Evolutionary conservation across 2,113 vertebrate genomes (phyloP).

Genomic region (Heterotilapia buettikoferi): DNA sequence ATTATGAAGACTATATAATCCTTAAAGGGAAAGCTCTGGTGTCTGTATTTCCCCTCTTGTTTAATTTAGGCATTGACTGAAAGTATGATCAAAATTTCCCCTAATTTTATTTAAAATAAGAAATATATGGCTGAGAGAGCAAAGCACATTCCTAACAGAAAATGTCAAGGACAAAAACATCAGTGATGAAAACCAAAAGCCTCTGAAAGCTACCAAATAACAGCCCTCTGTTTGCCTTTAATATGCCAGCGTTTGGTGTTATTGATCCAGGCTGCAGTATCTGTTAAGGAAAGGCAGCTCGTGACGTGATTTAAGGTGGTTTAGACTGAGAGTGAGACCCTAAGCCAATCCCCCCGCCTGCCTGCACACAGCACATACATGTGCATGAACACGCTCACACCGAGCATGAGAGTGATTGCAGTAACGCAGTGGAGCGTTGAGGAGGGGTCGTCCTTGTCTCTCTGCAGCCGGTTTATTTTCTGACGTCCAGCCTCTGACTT

Average conservation of each 20-base stretch:
- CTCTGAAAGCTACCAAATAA: background rate
- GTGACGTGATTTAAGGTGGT: background rate
- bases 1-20: background rate
- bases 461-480: background rate
- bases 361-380: background rate
- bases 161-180: background rate
- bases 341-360: background rate
- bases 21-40: background rate
- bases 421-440: background rate
- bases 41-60: background rate
- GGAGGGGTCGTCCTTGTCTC: conserved; percentile 6
- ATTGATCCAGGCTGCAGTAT: background rate
- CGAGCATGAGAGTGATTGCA: background rate
- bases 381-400: background rate
- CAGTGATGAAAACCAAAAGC: background rate
- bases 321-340: conserved; percentile 14
- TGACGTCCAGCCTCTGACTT: background rate
- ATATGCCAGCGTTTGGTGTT: background rate
- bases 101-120: background rate
- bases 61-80: background rate
- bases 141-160: background rate
- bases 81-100: background rate
- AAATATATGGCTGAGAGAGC: background rate
- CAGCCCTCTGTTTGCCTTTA: background rate
- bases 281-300: background rate